Percentiles rank a stretch among this genome's conserved stretches.
Evolutionary conservation across 2,888 invertebrate genomes (phyloP).

Genomic region (Drosophila vallismaia): DNA sequence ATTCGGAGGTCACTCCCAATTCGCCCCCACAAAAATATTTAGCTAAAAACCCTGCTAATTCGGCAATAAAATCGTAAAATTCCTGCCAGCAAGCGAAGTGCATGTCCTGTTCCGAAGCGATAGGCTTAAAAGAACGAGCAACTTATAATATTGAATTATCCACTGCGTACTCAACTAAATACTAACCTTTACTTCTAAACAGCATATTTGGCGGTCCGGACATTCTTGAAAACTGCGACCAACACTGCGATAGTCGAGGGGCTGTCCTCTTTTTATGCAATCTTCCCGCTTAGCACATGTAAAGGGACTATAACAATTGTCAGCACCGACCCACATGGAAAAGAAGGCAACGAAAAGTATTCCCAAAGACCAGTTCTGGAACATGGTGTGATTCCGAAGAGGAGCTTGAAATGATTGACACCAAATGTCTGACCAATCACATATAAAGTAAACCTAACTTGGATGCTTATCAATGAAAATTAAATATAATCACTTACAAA

Average conservation of each 20-base stretch:
- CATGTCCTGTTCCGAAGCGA: not conserved
- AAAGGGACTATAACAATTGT: too few species aligned
- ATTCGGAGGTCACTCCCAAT: conserved; percentile 23
- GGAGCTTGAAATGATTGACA: not conserved
- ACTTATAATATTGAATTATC: not conserved
- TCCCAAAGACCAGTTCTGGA: not conserved
- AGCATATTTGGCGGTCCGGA: not conserved
- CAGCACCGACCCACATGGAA: not conserved
- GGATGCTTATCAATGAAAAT: not conserved
- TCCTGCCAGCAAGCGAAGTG: conserved; percentile 12
- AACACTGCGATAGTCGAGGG: not conserved
- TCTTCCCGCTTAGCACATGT: not conserved
- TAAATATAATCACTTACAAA: too few species aligned
- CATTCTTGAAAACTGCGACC: not conserved
- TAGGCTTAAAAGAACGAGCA: not conserved
- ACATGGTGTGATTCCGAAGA: not conserved
- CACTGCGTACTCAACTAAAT: not conserved
- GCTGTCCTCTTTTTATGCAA: not conserved
- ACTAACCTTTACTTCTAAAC: not conserved
- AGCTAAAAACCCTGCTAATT: conserved; percentile 45
- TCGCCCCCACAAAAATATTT: not conserved
- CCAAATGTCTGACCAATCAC: not conserved
- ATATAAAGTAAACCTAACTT: not conserved
- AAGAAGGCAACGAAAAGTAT: not conserved
- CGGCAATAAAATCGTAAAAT: conserved; percentile 74